phyloP scores from a whole-genome alignment of 2,797 vertebrate species.

The Harpagifer antarcticus region DNA sequence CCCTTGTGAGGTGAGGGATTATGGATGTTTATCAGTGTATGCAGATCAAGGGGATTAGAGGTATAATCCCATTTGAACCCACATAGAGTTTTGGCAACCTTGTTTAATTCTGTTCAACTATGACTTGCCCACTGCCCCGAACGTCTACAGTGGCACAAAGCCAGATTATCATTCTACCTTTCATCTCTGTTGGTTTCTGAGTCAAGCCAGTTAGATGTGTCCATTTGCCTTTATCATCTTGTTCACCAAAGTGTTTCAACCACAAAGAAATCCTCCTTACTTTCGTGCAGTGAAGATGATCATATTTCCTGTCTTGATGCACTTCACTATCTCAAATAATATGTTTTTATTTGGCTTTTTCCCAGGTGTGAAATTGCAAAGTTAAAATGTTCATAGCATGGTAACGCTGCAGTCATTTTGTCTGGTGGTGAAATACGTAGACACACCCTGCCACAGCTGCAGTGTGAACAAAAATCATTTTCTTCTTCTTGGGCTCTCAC shows the following conservation, averaged over 20 bases:
- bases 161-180: conserved; percentile 44
- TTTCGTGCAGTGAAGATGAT: conserved; percentile 21
- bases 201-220: conserved; percentile 41
- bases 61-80: conserved; percentile 78
- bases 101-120: conserved; percentile 67
- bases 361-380: conserved; percentile 58
- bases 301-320: conserved; percentile 27
- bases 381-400: conserved; percentile 21
- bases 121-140: conserved; percentile 59
- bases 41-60: conserved; percentile 78
- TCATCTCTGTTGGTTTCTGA: conserved; percentile 39
- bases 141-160: conserved; percentile 60
- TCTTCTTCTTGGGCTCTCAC: conserved; percentile 40
- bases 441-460: conserved; percentile 58
- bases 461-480: conserved; percentile 21
- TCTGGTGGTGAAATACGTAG: conserved; percentile 22
- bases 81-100: conserved; percentile 68
- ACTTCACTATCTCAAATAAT: conserved; percentile 19
- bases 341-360: conserved; percentile 49
- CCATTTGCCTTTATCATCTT: conserved; percentile 32
- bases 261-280: conserved; percentile 18
- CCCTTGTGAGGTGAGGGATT: conserved; percentile 75
- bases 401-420: conserved; percentile 41
- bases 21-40: conserved; percentile 73
- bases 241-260: conserved; percentile 33